Percentiles rank a stretch among this genome's conserved stretches.
These are phyloP conservation scores for Tinamus major DNA, from an alignment of 2,797 vertebrate genomes.

Conservation along the genomic window DNA sequence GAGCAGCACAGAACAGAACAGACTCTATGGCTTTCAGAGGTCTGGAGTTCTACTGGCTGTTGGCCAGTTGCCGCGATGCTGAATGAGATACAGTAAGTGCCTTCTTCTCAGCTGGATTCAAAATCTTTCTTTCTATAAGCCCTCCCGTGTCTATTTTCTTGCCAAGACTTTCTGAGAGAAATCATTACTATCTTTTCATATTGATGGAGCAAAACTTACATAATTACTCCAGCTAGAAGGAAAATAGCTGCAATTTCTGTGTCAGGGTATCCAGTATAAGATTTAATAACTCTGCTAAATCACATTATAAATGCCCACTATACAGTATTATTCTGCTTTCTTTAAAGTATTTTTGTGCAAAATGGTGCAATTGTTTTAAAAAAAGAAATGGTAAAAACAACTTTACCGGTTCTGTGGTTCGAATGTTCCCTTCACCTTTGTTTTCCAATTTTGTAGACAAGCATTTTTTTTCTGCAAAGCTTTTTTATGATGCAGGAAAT, in stretches of 20 bases:
- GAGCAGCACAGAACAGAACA: not conserved
- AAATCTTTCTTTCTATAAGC: not conserved
- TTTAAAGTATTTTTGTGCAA: not conserved
- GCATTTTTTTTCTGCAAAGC: not conserved
- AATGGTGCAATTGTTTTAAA: not conserved
- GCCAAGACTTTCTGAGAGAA: not conserved
- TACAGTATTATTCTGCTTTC: not conserved
- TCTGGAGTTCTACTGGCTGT: not conserved
- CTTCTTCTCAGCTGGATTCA: not conserved
- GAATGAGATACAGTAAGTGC: not conserved
- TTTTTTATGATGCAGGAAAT: not conserved
- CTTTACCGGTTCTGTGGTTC: not conserved
- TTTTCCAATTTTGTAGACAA: not conserved
- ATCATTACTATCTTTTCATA: not conserved
- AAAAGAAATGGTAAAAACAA: not conserved
- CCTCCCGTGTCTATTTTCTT: not conserved
- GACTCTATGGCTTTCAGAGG: not conserved
- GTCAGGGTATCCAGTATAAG: not conserved
- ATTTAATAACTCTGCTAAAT: not conserved
- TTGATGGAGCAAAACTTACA: not conserved
- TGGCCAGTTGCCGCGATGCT: not conserved
- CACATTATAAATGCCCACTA: not conserved
- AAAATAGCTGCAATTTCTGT: not conserved
- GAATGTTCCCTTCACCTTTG: not conserved
- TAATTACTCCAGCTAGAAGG: not conserved